A percentile compares a stretch with the other conserved stretches of the same genome.
These are phyloP conservation scores for Magallana nippona DNA, from an alignment of 2,888 invertebrate genomes.

Conservation along the genomic window DNA sequence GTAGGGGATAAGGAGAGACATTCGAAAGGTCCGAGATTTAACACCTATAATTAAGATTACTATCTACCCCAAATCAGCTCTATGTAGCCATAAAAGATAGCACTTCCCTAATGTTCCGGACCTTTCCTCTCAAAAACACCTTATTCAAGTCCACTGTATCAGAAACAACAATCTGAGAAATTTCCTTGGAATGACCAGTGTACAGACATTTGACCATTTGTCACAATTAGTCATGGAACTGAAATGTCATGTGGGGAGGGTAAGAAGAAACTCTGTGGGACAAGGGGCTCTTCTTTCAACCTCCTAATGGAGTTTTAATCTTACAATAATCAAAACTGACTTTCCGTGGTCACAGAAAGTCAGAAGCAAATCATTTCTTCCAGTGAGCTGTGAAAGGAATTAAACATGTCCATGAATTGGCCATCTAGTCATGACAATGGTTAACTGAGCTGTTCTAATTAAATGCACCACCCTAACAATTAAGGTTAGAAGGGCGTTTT, in stretches of 20 bases:
- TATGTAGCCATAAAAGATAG: neutral
- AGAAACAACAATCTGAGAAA: neutral
- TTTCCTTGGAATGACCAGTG: neutral
- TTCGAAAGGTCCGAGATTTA: neutral
- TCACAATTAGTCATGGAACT: slow-evolving; percentile 22
- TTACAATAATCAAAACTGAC: slow-evolving; percentile 33
- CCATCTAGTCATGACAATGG: neutral
- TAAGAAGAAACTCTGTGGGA: neutral
- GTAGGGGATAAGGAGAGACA: neutral
- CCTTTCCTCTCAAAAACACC: neutral
- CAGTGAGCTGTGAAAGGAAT: slow-evolving; percentile 29
- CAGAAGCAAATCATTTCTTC: slow-evolving; percentile 37
- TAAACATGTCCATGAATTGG: slow-evolving; percentile 23
- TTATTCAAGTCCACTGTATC: neutral
- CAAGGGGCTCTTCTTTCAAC: neutral
- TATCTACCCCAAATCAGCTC: slow-evolving; percentile 1
- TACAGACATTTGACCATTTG: slow-evolving; percentile 18
- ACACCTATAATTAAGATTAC: slow-evolving; percentile 26
- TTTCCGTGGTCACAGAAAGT: slow-evolving; percentile 28
- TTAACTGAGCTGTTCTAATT: slow-evolving; percentile 20
- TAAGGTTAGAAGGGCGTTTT: slow-evolving; percentile 2
- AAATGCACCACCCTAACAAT: slow-evolving; percentile 33
- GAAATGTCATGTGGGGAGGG: slow-evolving; percentile 4
- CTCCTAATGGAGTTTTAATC: slow-evolving; percentile 31
- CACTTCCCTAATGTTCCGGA: neutral